These are phyloP conservation scores for Enhydra lutris DNA, from an alignment of 2,113 vertebrate species.

Conservation along the genomic window DNA sequence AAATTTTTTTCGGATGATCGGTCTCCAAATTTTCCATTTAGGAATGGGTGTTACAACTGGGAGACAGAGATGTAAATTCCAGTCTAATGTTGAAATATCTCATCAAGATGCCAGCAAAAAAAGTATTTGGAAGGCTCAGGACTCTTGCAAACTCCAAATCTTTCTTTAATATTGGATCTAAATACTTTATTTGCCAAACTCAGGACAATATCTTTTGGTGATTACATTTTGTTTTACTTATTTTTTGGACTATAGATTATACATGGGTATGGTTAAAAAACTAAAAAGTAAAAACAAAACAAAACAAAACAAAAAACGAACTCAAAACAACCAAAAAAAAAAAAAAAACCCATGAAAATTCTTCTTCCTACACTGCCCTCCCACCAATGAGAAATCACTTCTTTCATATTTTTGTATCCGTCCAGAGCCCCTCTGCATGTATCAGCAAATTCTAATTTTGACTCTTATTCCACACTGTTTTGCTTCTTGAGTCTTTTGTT, in stretches of 20 bases:
- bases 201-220: background rate
- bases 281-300: background rate
- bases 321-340: background rate
- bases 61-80: background rate
- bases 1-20: background rate
- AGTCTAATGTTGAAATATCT: background rate
- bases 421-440: background rate
- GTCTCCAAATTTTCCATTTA: slow-evolving; percentile 14
- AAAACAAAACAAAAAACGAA: too few relatives aligned
- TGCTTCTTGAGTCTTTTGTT: background rate
- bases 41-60: background rate
- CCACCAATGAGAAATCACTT: background rate
- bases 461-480: background rate
- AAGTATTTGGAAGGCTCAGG: background rate
- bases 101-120: background rate
- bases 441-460: background rate
- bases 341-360: background rate
- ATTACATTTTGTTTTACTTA: background rate
- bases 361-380: background rate
- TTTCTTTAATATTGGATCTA: background rate
- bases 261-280: background rate
- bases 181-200: background rate
- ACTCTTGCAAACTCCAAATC: background rate
- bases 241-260: background rate
- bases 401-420: background rate